Percentiles rank a stretch among this genome's conserved stretches.
These are phyloP conservation scores for Cephus cinctus DNA, from an alignment of 1,140 invertebrate species.

Conservation along the genomic window DNA sequence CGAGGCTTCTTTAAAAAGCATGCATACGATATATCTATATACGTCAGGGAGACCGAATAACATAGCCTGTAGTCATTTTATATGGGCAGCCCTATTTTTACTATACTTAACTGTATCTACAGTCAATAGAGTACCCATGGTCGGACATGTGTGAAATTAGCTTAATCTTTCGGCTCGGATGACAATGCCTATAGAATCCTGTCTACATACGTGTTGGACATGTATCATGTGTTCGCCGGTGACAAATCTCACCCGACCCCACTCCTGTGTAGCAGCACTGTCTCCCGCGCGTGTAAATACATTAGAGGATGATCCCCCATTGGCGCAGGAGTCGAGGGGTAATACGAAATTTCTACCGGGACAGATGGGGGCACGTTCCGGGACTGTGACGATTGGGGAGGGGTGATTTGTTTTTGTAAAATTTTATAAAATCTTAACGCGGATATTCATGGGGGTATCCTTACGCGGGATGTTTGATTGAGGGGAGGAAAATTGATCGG, in stretches of 20 bases:
- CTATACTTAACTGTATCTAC: no score
- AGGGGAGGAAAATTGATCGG: background rate
- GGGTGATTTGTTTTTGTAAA: no score
- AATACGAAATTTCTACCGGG: background rate
- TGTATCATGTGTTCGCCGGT: slow-evolving; percentile 38
- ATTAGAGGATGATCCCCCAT: slow-evolving; percentile 56
- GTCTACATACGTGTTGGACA: slow-evolving; percentile 49
- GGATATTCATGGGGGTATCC: background rate
- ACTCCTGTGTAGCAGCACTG: slow-evolving; percentile 26
- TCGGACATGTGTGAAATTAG: slow-evolving; percentile 59
- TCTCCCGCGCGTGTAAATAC: slow-evolving; percentile 51
- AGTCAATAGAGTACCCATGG: no score
- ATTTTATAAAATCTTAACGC: background rate
- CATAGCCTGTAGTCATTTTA: no score
- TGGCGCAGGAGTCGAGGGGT: slow-evolving; percentile 30
- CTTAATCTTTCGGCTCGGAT: slow-evolving; percentile 57
- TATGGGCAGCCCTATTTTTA: no score
- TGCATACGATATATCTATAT: no score
- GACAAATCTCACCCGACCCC: slow-evolving; percentile 53
- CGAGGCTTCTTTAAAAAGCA: no score
- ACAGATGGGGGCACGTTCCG: no score
- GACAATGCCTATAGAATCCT: slow-evolving; percentile 55
- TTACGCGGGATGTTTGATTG: background rate
- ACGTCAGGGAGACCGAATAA: no score
- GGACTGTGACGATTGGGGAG: no score